Evolutionary conservation across 2,888 invertebrate species (phyloP).

Genomic region (Xestobium rufovillosum): DNA sequence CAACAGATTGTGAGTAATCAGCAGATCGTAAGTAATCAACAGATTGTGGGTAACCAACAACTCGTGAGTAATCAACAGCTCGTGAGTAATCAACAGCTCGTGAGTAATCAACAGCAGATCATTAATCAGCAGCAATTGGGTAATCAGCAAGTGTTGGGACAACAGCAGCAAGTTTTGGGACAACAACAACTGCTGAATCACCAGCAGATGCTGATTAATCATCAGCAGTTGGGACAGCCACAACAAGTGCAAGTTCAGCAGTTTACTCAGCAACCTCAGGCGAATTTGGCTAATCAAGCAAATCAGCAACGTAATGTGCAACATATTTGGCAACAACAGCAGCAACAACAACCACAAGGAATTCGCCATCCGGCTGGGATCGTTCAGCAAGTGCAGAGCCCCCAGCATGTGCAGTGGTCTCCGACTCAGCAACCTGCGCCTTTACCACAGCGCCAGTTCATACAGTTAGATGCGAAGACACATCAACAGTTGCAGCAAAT

Average conservation of each 20-base stretch:
- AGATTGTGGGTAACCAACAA: conserved; percentile 8
- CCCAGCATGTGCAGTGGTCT: conserved; percentile 34
- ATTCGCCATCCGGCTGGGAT: conserved; percentile 45
- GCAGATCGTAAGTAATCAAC: conserved; percentile 5
- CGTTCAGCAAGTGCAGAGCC: conserved; percentile 41
- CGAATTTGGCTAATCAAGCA: conserved; percentile 14
- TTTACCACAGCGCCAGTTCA: conserved; percentile 56
- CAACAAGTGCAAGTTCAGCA: conserved; percentile 17
- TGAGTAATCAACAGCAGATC: conserved; percentile 6
- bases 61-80: conserved; percentile 12
- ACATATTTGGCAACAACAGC: conserved; percentile 41
- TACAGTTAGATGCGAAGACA: conserved; percentile 75
- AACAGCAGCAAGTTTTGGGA: background rate
- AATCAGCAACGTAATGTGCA: conserved; percentile 6
- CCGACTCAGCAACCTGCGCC: conserved; percentile 31
- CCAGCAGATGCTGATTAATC: conserved; percentile 17
- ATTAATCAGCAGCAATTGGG: conserved; percentile 6
- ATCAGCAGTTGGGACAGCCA: conserved; percentile 19
- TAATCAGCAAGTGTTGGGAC: conserved; percentile 7
- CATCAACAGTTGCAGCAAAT: conserved; percentile 75
- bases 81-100: conserved; percentile 9
- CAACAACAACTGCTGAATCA: conserved; percentile 28
- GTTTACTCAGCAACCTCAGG: conserved; percentile 23
- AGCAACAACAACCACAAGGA: conserved; percentile 46
- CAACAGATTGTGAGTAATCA: conserved; percentile 2